Base-by-base conservation (phyloP, 2,888 invertebrate genomes). In the Apamea epomidion region DNA sequence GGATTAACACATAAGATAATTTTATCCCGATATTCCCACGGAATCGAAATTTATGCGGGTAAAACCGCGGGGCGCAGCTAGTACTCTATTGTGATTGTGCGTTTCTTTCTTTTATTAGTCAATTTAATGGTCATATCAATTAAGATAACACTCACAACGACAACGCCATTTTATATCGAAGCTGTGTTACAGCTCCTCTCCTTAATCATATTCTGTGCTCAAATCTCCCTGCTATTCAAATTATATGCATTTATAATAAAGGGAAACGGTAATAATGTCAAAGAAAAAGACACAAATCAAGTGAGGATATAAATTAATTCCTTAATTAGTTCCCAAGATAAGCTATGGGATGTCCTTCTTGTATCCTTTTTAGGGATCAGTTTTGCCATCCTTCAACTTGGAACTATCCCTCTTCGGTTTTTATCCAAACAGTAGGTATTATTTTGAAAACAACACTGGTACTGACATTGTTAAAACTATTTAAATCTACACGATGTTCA, bases 251-350 rank as follows among this genome's bases (percentile, higher is more conserved):
- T 32, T 51, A 68, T n/a, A 45, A 21, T 14, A 37, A 37, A 25
- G 18, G 64, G 62, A 29, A 45, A 60, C 12, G 48, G 51, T 64
- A 74, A 80, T 74, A 76, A 87, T 68, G 18, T 76, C 54, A 69
- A 58, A 71, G 51, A 80, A 29, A 73, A 68, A 62, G 16, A 18
- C 64, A 68, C 70, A 77, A 85, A 80, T 75, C 64, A 72, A 67
- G 58, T 54, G 58, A 64, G 25, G 79, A 70, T 73, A 78, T 83
- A 80, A 80, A 78, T 69, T 64, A 80, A 60, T 80, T 71, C 32
- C 76, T 67, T 74, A 76, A 88, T 88, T 75, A 32, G 60, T 70
- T 65, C 64, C 67, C 64, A 68, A 82, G 89, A 88, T 88, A 85
- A 87, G 68, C 77, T 18, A 70, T 71, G 48, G 70, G 29, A 67